Evolutionary conservation across 2,113 vertebrate species (phyloP), one percentile per base, ranked within the genome.

Genomic region (Antechinus stuartii): DNA sequence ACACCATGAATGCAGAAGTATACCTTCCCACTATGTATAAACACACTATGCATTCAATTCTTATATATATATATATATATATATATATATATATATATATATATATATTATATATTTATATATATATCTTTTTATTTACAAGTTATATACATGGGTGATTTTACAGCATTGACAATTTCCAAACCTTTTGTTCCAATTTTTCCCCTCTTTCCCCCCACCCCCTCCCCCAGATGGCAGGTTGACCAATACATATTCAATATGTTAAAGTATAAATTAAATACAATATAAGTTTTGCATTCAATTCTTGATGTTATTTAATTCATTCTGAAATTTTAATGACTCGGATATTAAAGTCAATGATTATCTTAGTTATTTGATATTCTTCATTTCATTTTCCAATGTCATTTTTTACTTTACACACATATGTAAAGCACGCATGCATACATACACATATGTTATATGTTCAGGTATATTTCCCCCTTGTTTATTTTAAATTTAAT

Each of bases 401-500:
- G n/a, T 47, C 49, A 35, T 61, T 90, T 50, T 93, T 76, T 0
- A 0, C 95, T 97, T 96, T 94, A 96, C 93, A 90, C 97, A 84
- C 54, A 56, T 22, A 55, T 52, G 50, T 52, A 52, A 10, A 52
- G 10, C 55, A 56, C 6, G 24, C 24, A 56, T 22, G 24, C 24
- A 56, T 56, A 27, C 8, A 26, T 26, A 57, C 25, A 57, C 8
- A 27, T 26, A 14, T n/a, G 14, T 22, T 76, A 42, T 42, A 84
- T 84, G 35, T 42, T 42, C 22, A 84, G 22, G 35, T 68, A 6
- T 24, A 19, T 35, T 54, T 47, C 0, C 92, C 0, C 92, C 47
- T 30, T 19, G 25, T 35, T 92, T 89, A 6, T 7, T 7, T 42
- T 76, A 46, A 0, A 2, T 2, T 47, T n/a, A 1, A 10, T 23